Conservation (phyloP, 2,888 invertebrate species). For the Pegoplata infirma region DNA sequence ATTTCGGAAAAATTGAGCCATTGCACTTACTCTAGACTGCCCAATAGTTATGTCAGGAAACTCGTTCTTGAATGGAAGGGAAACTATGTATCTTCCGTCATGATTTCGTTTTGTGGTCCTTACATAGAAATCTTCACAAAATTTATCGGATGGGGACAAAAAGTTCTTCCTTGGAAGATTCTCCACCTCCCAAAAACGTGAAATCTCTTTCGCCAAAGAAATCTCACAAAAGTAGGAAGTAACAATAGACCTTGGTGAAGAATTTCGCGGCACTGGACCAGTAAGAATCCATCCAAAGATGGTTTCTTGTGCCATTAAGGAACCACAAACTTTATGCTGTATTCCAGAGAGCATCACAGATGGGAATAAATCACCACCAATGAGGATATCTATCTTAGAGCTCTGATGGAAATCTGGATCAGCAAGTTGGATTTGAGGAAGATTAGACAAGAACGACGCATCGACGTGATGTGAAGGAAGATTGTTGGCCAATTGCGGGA, state of each 20-base stretch:
- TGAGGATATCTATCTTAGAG: conserved; percentile 11
- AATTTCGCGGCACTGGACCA: neutral
- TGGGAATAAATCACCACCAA: too few relatives aligned
- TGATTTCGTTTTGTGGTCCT: neutral
- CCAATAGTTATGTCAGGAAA: too few relatives aligned
- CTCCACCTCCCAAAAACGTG: conserved; percentile 35
- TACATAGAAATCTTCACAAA: conserved; percentile 9
- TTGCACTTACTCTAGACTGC: too few relatives aligned
- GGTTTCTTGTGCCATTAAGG: conserved; percentile 36
- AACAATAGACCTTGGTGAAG: too few relatives aligned
- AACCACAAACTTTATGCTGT: conserved; percentile 9
- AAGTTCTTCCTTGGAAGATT: conserved; percentile 15
- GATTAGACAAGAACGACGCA: neutral
- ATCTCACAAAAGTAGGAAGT: too few relatives aligned
- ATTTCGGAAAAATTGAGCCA: too few relatives aligned
- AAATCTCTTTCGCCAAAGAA: too few relatives aligned
- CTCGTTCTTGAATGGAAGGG: too few relatives aligned
- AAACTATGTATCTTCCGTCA: neutral
- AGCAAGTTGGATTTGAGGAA: too few relatives aligned
- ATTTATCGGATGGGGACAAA: neutral
- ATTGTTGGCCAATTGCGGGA: neutral
- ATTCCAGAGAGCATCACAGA: too few relatives aligned
- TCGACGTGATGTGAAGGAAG: neutral
- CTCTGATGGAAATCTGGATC: too few relatives aligned
- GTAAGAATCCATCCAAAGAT: conserved; percentile 43